Evolutionary conservation across 2,797 vertebrate genomes (phyloP).

Genomic region (Labroides dimidiatus): DNA sequence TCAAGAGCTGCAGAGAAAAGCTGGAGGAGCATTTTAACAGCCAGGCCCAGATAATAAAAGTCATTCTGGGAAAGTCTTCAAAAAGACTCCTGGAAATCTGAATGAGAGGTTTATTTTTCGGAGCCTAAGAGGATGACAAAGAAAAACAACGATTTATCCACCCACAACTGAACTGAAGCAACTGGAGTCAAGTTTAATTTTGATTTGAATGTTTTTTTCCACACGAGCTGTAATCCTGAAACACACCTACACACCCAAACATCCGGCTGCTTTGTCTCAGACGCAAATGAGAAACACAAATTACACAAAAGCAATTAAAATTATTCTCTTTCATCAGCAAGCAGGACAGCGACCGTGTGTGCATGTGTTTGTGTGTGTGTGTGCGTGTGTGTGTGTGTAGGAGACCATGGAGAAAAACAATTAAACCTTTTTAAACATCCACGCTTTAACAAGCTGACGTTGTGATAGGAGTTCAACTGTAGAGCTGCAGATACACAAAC

Average conservation of each 20-base stretch:
- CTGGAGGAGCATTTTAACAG: neutral
- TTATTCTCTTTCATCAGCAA: conserved; percentile 36
- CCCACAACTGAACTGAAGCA: neutral
- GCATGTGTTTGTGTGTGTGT: too few relatives aligned
- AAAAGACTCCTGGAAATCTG: too few relatives aligned
- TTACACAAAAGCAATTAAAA: conserved; percentile 52
- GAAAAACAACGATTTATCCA: conserved; percentile 13
- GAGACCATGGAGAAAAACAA: too few relatives aligned
- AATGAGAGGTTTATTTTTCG: too few relatives aligned
- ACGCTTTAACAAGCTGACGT: too few relatives aligned
- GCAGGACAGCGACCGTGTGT: neutral
- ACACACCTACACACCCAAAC: conserved; percentile 5
- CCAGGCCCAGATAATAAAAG: neutral
- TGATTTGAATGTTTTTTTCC: neutral
- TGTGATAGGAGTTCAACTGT: too few relatives aligned
- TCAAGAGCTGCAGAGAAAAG: neutral
- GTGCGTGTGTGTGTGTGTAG: too few relatives aligned
- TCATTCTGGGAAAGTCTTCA: neutral
- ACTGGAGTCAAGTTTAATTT: neutral
- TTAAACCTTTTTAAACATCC: too few relatives aligned
- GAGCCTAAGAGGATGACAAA: neutral
- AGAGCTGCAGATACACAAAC: too few relatives aligned
- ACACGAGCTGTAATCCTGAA: neutral
- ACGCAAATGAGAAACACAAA: conserved; percentile 11
- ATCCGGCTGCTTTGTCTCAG: neutral